phyloP scores from a whole-genome alignment of 1,140 invertebrate species.

The Homarus americanus region DNA sequence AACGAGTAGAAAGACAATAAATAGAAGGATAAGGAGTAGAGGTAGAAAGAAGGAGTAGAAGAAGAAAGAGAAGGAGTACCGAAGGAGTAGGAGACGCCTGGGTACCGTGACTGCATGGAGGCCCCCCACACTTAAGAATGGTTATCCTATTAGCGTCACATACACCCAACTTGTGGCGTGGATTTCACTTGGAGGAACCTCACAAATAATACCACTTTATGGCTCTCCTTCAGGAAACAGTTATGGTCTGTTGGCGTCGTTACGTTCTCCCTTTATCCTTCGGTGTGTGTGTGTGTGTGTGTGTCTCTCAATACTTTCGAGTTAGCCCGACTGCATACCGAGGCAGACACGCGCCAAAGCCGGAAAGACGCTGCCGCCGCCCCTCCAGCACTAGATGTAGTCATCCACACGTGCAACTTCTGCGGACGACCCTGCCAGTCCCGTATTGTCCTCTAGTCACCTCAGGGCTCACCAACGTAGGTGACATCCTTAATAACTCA shows the following conservation, averaged over 20 bases:
- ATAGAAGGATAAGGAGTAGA: background rate
- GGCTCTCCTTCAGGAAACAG: conserved; percentile 6
- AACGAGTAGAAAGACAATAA: background rate
- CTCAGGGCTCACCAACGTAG: no score
- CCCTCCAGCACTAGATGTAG: no score
- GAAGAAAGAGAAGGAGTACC: background rate
- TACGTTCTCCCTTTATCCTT: conserved; percentile 36
- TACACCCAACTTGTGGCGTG: conserved; percentile 1
- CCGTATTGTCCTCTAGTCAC: no score
- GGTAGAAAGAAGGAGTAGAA: background rate
- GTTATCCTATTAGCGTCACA: conserved; percentile 35
- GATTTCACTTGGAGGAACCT: background rate
- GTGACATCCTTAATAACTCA: no score
- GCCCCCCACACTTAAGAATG: conserved; percentile 24
- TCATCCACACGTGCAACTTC: no score
- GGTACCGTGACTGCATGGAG: conserved; percentile 8
- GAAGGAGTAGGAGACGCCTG: background rate
- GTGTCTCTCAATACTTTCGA: no score
- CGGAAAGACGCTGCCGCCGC: no score
- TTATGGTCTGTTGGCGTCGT: conserved; percentile 28
- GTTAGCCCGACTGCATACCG: no score
- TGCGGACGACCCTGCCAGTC: no score
- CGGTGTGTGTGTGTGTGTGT: no score
- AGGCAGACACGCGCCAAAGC: no score
- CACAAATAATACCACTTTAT: conserved; percentile 17